Evolutionary conservation across 1,140 invertebrate species (phyloP), one percentile per base, ranked within the genome.

Genomic region (Drosophila pallidifrons): DNA sequence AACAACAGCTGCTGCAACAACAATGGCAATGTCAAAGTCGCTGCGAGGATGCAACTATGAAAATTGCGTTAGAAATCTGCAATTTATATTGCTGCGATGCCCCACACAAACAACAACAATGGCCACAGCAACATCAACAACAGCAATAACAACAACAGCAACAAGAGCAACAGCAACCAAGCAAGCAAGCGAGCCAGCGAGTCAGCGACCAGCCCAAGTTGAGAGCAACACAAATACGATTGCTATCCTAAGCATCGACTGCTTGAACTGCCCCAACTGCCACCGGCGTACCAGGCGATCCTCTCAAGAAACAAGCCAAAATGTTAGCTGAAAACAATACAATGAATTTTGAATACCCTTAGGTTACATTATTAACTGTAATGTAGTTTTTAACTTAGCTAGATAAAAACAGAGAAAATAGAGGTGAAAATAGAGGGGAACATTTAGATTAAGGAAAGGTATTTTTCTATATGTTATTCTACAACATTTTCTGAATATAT

Each of bases 1-100:
- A 58, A 58, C 47, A 54, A 38, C 49, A 41, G 32, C 38, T 54
- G 45, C 49, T 11, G 43, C 61, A 71, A 68, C 79, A 79, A 87
- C 82, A 88, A 80, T 80, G 83, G 65, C 85, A 74, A 75, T 88
- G 85, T 88, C 85, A 85, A 79, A 79, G 75, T 68, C 54, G 72
- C 75, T 68, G 65, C 54, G 64, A 79, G 71, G 78, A 76, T 85
- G 72, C 78, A 90, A 63, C 81, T 89, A 81, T 89, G 81, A 88
- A 88, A 88, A 88, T 89, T 89, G 85, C 85, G 85, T 89, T 89
- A 89, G 85, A 89, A 89, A 89, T 89, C 85, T 89, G 85, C 85
- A 89, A 89, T 89, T 89, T 89, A 89, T 89, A 89, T 88, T 67
- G 67, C 79, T 70, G 80, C 72, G 49, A 65, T 88, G 85, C 85